Base-by-base conservation (phyloP, 92 coral and sea anemone species). In the Palythoa heliodiscus region DNA sequence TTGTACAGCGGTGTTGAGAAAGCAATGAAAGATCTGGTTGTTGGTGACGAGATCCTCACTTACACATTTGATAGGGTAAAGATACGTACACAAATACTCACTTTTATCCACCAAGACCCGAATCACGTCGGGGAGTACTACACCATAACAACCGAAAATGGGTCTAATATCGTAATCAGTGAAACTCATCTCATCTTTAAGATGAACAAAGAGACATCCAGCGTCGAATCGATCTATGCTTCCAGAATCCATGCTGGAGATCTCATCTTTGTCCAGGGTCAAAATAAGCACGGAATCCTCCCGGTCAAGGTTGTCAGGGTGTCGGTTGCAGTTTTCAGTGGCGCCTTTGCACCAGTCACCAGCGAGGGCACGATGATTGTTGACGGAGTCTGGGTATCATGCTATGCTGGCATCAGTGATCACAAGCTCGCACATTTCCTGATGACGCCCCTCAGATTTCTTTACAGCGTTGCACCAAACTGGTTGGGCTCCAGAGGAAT, bases 341-440 rank as follows among this genome's bases (percentile, higher is more conserved):
- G 98, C 3, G 98, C 98, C 72, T 94, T 86, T 86, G 98, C 98
- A 14, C 98, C 98, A n/a, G 95, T 94, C 35, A 94, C 98, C 43
- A 68, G 48, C 58, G 95, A 94, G 57, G 98, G 98, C 12, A 94
- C 98, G 23, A 69, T 94, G 82, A 72, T 94, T 4, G 95, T 92
- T 23, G 89, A 94, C 53, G 95, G 88, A 11, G 90, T 88, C 71
- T 90, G 91, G 87, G 95, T 94, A 40, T 94, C 98, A 0, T 94
- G 98, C 73, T 94, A 93, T 66, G 95, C 98, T 48, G 98, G 92
- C 83, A 75, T 94, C 25, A 90, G 69, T 16, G 98, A 94, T 64
- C 98, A 94, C 68, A 53, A 83, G 61, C 82, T 94, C 91, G 98
- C 95, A 17, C 89, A 94, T 81, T 79, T 89, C 63, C 60, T 94